Evolutionary conservation across 1,140 invertebrate genomes (phyloP).

Genomic region (Drosophila albomicans): DNA sequence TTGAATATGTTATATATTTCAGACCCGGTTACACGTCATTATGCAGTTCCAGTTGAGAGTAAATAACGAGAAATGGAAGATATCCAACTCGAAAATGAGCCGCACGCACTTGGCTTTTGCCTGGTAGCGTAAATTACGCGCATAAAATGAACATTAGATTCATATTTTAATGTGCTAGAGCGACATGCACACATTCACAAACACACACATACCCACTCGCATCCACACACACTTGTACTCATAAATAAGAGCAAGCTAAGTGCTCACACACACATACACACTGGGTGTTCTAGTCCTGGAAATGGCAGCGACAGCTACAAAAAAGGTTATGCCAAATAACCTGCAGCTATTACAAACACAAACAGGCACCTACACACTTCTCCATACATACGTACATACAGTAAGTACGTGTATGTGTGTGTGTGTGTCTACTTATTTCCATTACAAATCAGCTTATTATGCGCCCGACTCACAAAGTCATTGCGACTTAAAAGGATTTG

Average conservation of each 20-base stretch:
- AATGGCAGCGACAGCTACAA: slow-evolving; percentile 58
- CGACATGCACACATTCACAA: slow-evolving; percentile 24
- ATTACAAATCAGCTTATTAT: slow-evolving; percentile 83
- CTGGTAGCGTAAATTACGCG: slow-evolving; percentile 78
- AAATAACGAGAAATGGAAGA: background rate
- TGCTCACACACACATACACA: slow-evolving; percentile 40
- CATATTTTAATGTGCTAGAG: slow-evolving; percentile 73
- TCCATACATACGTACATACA: background rate
- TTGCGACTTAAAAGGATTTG: slow-evolving; percentile 82
- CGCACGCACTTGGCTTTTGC: slow-evolving; percentile 36
- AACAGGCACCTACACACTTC: slow-evolving; percentile 28
- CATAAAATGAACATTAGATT: slow-evolving; percentile 83
- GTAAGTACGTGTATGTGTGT: background rate
- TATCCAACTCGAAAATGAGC: slow-evolving; percentile 55
- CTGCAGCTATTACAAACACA: slow-evolving; percentile 68
- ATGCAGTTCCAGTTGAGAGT: background rate
- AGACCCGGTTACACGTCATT: slow-evolving; percentile 20
- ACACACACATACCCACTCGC: slow-evolving; percentile 5
- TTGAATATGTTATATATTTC: background rate
- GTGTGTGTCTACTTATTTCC: slow-evolving; percentile 54
- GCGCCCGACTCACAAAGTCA: slow-evolving; percentile 79
- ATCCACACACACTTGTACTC: background rate
- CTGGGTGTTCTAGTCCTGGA: slow-evolving; percentile 5
- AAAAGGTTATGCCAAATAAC: slow-evolving; percentile 66
- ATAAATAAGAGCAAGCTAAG: slow-evolving; percentile 68